Evolutionary conservation across 2,797 vertebrate species (phyloP).

Genomic region (Chelon labrosus): DNA sequence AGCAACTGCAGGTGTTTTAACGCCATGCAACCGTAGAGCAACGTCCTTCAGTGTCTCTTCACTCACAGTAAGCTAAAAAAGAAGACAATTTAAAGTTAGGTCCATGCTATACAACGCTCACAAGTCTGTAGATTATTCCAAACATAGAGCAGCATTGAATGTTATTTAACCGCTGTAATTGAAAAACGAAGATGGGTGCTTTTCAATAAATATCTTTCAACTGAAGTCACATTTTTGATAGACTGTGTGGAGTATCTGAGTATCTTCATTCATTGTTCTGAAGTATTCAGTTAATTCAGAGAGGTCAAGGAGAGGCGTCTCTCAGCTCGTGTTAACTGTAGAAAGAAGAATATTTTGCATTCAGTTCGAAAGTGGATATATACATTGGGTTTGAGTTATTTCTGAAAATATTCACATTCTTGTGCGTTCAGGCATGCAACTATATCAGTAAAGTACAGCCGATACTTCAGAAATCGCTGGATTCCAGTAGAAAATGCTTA

Average conservation of each 20-base stretch:
- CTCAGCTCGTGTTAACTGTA: not conserved
- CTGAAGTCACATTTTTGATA: not conserved
- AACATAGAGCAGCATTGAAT: not conserved
- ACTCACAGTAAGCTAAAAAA: not conserved
- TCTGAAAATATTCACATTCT: not conserved
- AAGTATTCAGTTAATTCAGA: not conserved
- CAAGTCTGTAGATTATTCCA: not conserved
- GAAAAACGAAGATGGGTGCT: not conserved
- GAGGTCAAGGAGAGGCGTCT: conserved; percentile 4
- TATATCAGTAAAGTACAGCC: not conserved
- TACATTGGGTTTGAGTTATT: not conserved
- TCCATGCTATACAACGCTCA: not conserved
- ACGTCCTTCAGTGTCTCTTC: no score
- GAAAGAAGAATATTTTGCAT: conserved; percentile 2
- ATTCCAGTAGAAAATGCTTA: not conserved
- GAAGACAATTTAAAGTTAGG: not conserved
- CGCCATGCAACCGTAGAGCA: not conserved
- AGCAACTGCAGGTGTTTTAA: not conserved
- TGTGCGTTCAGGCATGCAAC: not conserved
- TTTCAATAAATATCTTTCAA: not conserved
- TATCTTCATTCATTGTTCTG: not conserved
- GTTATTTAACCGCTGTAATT: not conserved
- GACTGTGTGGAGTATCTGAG: not conserved
- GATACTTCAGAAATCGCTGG: not conserved
- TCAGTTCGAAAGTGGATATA: not conserved